Evolutionary conservation across 1,140 invertebrate species (phyloP).

Genomic region (Platyura marginata): DNA sequence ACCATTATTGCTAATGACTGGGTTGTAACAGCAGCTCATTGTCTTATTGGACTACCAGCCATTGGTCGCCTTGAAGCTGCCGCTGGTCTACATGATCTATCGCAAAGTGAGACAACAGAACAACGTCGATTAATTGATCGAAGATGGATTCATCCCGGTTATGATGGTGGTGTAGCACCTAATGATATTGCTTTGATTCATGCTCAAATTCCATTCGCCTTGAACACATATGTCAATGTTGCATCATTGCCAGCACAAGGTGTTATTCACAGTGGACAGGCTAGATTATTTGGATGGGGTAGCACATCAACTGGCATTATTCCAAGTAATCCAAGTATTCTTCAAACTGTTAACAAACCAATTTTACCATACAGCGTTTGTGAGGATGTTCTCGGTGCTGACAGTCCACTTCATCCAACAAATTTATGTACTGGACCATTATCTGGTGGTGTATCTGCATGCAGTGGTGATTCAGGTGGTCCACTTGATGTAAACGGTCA

Average conservation of each 20-base stretch:
- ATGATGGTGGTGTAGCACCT: conserved; percentile 12
- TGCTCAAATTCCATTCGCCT: conserved; percentile 13
- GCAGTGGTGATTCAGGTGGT: conserved; percentile 28
- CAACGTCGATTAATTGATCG: conserved; percentile 12
- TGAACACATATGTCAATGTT: conserved; percentile 10
- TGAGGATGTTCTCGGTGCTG: conserved; percentile 8
- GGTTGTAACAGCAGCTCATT: conserved; percentile 36
- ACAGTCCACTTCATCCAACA: conserved; percentile 12
- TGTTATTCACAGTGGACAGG: conserved; percentile 12
- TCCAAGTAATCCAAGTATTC: conserved; percentile 16
- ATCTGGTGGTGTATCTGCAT: conserved; percentile 18
- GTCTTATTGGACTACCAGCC: conserved; percentile 13
- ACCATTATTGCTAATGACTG: conserved; percentile 34
- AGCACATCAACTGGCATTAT: conserved; percentile 10
- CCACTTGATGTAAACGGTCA: conserved; percentile 18
- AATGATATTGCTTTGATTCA: conserved; percentile 19
- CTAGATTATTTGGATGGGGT: conserved; percentile 26
- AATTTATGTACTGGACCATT: conserved; percentile 31
- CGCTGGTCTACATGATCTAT: conserved; percentile 14
- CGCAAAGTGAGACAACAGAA: conserved; percentile 8
- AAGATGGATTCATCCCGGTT: conserved; percentile 8
- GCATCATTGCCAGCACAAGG: conserved; percentile 11
- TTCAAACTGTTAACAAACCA: conserved; percentile 17
- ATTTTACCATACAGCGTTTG: conserved; percentile 11
- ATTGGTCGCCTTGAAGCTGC: conserved; percentile 7